Percentiles rank a stretch among this genome's conserved stretches.
Evolutionary conservation across 2,113 vertebrate genomes (phyloP).

Genomic region (Ariopsis seemanni): DNA sequence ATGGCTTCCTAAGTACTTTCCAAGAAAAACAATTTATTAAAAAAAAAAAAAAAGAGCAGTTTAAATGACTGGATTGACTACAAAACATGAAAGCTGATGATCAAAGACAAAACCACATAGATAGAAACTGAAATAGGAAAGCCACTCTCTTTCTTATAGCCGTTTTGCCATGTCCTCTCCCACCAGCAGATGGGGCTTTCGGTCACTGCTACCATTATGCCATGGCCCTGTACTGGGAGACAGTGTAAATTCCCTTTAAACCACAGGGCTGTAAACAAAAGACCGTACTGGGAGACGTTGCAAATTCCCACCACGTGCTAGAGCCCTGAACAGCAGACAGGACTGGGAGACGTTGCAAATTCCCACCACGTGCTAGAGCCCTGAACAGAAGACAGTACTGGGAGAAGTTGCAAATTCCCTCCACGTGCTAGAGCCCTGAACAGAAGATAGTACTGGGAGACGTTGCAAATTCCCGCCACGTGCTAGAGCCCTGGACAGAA

Average conservation of each 20-base stretch:
- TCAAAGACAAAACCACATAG: background rate
- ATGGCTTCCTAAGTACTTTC: constrained; percentile 23
- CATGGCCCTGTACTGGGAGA: background rate
- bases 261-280: background rate
- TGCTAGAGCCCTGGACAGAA: background rate
- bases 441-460: background rate
- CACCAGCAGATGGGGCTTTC: constrained; percentile 37
- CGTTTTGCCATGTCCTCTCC: background rate
- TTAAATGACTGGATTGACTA: background rate
- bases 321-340: background rate
- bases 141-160: background rate
- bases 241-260: background rate
- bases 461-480: background rate
- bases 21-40: background rate
- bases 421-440: background rate
- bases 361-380: background rate
- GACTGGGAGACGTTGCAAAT: background rate
- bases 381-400: background rate
- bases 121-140: background rate
- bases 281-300: background rate
- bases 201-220: background rate
- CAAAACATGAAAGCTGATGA: background rate
- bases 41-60: no score
- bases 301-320: background rate
- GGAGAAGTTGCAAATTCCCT: background rate